Evolutionary conservation across 2,888 invertebrate genomes (phyloP), one percentile per base, ranked within the genome.

Genomic region (Dyspetes luteomarginatus): DNA sequence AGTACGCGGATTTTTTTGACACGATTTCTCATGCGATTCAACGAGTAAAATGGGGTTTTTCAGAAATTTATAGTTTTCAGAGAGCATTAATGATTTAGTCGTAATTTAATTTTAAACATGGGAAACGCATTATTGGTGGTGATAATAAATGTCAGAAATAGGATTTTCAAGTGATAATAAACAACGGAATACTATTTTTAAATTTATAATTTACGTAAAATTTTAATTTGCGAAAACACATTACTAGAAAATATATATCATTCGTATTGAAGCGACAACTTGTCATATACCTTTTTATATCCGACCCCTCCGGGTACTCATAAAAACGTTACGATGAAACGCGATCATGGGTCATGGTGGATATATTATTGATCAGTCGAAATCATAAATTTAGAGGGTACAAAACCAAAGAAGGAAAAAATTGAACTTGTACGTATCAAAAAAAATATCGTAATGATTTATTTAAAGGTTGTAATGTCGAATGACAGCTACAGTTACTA

Each of bases 1-100:
- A 78, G 78, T 74, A 9, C 60, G 15, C 56, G 58, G 28, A 87
- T 84, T 85, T 86, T 85, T 84, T 60, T n/a, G 1, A 52, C 9
- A 52, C 4, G 7, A 36, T 36, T 36, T 17, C 9, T 19, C 58
- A 9, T 58, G 19, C 36, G 5, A 15, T 36, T 36, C 17, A 36
- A 56, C 28, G n/a, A n/a, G n/a, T n/a, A n/a, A n/a, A n/a, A n/a
- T n/a, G n/a, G n/a, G n/a, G n/a, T n/a, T n/a, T n/a, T 17, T 45
- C 43, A 43, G 17, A n/a, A 36, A 36, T 36, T n/a, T 36, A 36
- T 36, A 3, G 36, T 0, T 36, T 9, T 36, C n/a, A n/a, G n/a
- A 36, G 36, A 12, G 36, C 9, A 12, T 12, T 7, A 36, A 12
- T 36, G 0, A 4, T 9, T 2, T 36, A 36, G 36, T 36, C 36